A percentile compares a stretch with the other conserved stretches of the same genome.
Evolutionary conservation across 2,797 vertebrate species (phyloP).

Genomic region (Diceros bicornis): DNA sequence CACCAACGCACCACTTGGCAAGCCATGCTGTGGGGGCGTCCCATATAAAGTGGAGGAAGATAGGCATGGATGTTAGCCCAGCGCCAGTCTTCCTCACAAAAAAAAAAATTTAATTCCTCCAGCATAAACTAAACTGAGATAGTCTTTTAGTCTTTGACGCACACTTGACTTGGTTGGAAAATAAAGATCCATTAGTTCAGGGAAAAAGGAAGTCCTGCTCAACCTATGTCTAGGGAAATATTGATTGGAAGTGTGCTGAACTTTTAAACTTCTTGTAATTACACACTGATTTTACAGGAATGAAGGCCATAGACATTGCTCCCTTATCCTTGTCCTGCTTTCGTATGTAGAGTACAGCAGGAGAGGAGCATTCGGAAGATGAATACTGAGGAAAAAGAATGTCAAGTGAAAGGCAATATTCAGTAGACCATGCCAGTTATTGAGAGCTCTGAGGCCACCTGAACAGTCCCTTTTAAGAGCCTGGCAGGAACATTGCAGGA

Average conservation of each 20-base stretch:
- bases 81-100: too few species aligned
- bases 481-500: neutral
- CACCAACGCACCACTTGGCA: too few species aligned
- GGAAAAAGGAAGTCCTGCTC: neutral
- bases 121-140: neutral
- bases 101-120: neutral
- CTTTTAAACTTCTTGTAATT: conserved; percentile 76
- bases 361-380: neutral
- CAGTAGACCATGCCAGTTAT: neutral
- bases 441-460: neutral
- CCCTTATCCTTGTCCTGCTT: neutral
- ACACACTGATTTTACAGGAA: conserved; percentile 76
- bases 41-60: too few species aligned
- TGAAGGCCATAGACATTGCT: conserved; percentile 51
- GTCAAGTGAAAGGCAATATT: neutral
- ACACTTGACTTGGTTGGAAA: conserved; percentile 64
- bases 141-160: conserved; percentile 32
- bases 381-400: neutral
- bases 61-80: too few species aligned
- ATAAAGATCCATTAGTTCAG: conserved; percentile 59
- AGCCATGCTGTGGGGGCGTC: too few species aligned
- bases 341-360: neutral
- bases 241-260: conserved; percentile 75
- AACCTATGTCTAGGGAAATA: conserved; percentile 62
- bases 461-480: neutral